Base-by-base conservation (phyloP, 2,113 vertebrate species). In the Proteles cristata region DNA sequence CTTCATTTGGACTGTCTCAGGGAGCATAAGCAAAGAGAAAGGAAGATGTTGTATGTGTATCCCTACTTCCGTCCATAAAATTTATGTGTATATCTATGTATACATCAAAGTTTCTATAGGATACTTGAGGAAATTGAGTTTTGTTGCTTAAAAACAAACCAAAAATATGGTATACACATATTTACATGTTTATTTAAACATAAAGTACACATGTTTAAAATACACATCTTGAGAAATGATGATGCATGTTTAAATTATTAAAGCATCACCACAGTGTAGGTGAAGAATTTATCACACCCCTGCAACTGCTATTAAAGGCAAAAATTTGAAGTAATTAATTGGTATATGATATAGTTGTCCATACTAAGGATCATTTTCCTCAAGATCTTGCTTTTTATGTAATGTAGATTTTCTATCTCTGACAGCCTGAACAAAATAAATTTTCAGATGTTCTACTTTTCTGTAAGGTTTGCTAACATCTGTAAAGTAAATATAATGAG, bases 401-500 rank as follows among this genome's bases (percentile, higher is more conserved):
- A 74, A 7, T 61, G 4, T 33, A 89, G 4, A 21, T 88, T 91
- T 68, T 7, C 15, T 45, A 11, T 43, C 1, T 14, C 39, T 26
- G 26, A 19, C 31, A 88, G 6, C 21, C 5, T 45, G 53, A 88
- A 65, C 15, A 85, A 69, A 85, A 39, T 21, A 55, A 86, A 65
- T 83, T 73, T 95, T 76, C 6, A 88, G 48, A 14, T 77, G 17
- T 23, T 21, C 33, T 77, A 16, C 35, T 50, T 69, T 91, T 95
- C 19, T 26, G 0, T 16, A 92, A 93, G 39, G 11, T 96, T 50
- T 96, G 69, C 5, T 95, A 86, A 63, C 63, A 31, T 81, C 55
- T 92, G 39, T 89, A 76, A 96, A 92, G 69, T 88, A 86, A 93
- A 92, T 11, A 90, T 86, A 68, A 85, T 58, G 50, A 84, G 96